Evolutionary conservation across 1,140 invertebrate genomes (phyloP).

Genomic region (Bombus fervidus): DNA sequence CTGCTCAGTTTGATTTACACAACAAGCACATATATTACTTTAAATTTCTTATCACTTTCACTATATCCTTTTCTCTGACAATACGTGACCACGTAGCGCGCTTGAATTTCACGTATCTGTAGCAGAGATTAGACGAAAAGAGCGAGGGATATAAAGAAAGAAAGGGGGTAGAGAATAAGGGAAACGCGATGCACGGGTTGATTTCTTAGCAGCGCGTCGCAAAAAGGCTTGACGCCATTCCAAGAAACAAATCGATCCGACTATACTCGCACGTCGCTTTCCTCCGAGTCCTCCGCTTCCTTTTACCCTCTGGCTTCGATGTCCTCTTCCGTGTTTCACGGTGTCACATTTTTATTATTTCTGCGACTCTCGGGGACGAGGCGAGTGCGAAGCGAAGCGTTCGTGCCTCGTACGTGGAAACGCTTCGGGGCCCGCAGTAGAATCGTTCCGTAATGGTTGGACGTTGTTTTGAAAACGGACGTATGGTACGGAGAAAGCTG

Average conservation of each 20-base stretch:
- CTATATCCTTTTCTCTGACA: not conserved
- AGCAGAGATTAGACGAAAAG: constrained; percentile 32
- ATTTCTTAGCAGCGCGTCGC: constrained; percentile 61
- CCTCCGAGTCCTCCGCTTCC: not conserved
- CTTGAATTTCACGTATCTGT: constrained; percentile 1
- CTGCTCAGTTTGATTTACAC: too few species aligned
- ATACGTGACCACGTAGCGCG: not conserved
- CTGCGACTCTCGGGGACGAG: constrained; percentile 20
- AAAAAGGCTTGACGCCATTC: constrained; percentile 59
- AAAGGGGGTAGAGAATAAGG: not conserved
- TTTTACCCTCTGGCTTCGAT: constrained; percentile 1
- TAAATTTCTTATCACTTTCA: not conserved
- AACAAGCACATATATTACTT: too few species aligned
- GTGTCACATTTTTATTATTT: constrained; percentile 57
- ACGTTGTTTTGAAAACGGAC: constrained; percentile 35
- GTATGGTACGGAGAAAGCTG: not conserved
- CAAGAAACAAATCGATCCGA: constrained; percentile 65
- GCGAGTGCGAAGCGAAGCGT: constrained; percentile 32
- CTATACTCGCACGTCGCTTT: constrained; percentile 36
- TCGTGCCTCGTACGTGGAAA: not conserved
- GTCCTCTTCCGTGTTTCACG: not conserved
- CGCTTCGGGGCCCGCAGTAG: constrained; percentile 1
- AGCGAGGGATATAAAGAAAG: not conserved
- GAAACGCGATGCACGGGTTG: constrained; percentile 49
- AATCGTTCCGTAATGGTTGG: constrained; percentile 29